These are phyloP conservation scores for Drosophila nigritarsus DNA, from an alignment of 2,888 invertebrate species.

Conservation along the genomic window DNA sequence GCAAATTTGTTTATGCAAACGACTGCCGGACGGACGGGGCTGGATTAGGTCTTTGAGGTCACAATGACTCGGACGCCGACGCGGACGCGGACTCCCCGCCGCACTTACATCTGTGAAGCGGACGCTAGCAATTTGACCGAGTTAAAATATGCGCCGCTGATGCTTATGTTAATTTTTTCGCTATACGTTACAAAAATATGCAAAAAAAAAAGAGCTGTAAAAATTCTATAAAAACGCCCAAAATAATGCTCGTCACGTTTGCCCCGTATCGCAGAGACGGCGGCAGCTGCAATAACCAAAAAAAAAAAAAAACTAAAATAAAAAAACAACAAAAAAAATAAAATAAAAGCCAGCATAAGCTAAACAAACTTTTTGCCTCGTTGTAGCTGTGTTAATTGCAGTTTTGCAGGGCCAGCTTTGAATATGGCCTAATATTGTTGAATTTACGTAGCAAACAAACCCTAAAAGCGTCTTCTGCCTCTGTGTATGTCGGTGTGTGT, in stretches of 20 bases:
- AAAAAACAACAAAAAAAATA: not conserved
- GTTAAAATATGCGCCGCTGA: conserved; percentile 77
- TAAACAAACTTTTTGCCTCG: conserved; percentile 50
- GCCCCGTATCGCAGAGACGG: conserved; percentile 4
- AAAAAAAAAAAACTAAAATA: conserved; percentile 3
- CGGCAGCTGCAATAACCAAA: conserved; percentile 55
- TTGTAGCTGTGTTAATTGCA: conserved; percentile 70
- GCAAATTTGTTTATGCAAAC: conserved; percentile 76
- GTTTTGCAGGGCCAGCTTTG: conserved; percentile 41
- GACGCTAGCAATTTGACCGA: conserved; percentile 78
- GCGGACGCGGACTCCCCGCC: not conserved
- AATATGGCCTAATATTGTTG: conserved; percentile 74
- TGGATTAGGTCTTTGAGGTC: conserved; percentile 12
- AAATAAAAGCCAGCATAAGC: conserved; percentile 34
- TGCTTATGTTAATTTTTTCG: conserved; percentile 74
- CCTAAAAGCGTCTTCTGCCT: conserved; percentile 28
- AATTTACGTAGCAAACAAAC: conserved; percentile 58
- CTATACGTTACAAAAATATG: conserved; percentile 37
- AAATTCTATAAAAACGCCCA: conserved; percentile 56
- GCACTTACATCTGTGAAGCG: conserved; percentile 48
- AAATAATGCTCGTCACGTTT: conserved; percentile 76
- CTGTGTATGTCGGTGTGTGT: not conserved
- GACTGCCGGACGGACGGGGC: conserved; percentile 26
- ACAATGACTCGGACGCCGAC: conserved; percentile 12
- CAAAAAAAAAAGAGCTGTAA: conserved; percentile 36